Evolutionary conservation across 2,888 invertebrate genomes (phyloP), one percentile per base, ranked within the genome.

Genomic region (Caenorhabditis imperialis): DNA sequence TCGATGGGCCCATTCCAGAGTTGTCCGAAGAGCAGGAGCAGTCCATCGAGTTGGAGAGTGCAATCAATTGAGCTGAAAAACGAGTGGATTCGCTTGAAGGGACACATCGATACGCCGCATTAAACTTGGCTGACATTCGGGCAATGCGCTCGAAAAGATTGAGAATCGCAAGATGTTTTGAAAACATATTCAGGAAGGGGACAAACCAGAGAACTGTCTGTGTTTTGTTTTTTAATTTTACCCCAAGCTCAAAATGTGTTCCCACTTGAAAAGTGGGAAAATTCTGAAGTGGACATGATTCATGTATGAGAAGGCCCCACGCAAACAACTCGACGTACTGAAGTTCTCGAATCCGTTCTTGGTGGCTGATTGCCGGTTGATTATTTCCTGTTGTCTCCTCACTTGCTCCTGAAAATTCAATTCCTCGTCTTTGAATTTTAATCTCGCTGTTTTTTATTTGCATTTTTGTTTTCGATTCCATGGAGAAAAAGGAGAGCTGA

Each of bases 41-140:
- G 50, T 86, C 86, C 61, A 86, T 74, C 8, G 83, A 82, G 25
- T 86, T 84, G 42, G 86, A 84, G 45, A 84, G 63, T 12, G 85
- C 78, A 22, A 86, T 74, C 47, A 86, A 74, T 63, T 85, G 81
- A 42, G 84, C 86, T 86, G 73, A 27, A 84, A 74, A 61, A 22
- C 23, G n/a, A 6, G n/a, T 30, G 30, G 30, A 30, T 10, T 30
- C n/a, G n/a, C n/a, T n/a, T n/a, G n/a, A 37, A 22, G 61, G 35
- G 33, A 27, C 12, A 50, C n/a, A n/a, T 7, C 30, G 30, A 30
- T 35, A 8, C 53, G 63, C 45, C 16, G 12, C 55, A 65, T 65
- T 55, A 27, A 48, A n/a, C 33, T 55, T n/a, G n/a, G n/a, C n/a
- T n/a, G n/a, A n/a, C n/a, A n/a, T n/a, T n/a, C n/a, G n/a, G n/a